Conservation (phyloP, 2,888 invertebrate genomes). For the Hirtodrosophila duncani region DNA sequence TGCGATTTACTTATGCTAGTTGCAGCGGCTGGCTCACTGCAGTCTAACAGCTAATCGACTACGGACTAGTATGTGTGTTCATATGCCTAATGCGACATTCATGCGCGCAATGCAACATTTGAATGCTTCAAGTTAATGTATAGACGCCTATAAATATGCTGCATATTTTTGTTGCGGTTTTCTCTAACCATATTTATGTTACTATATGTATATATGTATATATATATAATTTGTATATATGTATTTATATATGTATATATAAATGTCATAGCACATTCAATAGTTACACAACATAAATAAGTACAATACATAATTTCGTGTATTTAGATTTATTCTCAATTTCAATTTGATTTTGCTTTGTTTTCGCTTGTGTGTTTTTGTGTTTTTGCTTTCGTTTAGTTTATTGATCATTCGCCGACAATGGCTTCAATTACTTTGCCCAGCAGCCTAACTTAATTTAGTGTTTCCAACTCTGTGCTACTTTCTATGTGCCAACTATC, state of each 20-base stretch:
- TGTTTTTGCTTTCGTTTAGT: too few species aligned
- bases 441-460: too few species aligned
- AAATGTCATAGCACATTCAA: constrained; percentile 67
- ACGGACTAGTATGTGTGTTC: too few species aligned
- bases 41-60: too few species aligned
- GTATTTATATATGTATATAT: constrained; percentile 70
- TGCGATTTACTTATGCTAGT: too few species aligned
- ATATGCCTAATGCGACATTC: too few species aligned
- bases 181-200: constrained; percentile 24
- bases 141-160: constrained; percentile 37
- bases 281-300: constrained; percentile 74
- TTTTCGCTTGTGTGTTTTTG: constrained; percentile 37
- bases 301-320: constrained; percentile 34
- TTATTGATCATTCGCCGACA: too few species aligned
- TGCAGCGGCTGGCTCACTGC: too few species aligned
- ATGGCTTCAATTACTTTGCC: too few species aligned
- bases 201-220: constrained; percentile 59
- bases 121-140: constrained; percentile 11
- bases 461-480: constrained; percentile 53
- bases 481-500: constrained; percentile 62
- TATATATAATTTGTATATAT: constrained; percentile 43
- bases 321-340: constrained; percentile 35
- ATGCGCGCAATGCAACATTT: too few species aligned
- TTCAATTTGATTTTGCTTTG: constrained; percentile 39
- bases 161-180: constrained; percentile 23